Percentiles rank a stretch among this genome's conserved stretches.
Evolutionary conservation across 2,888 invertebrate genomes (phyloP).

Genomic region (Nysson spinosus): DNA sequence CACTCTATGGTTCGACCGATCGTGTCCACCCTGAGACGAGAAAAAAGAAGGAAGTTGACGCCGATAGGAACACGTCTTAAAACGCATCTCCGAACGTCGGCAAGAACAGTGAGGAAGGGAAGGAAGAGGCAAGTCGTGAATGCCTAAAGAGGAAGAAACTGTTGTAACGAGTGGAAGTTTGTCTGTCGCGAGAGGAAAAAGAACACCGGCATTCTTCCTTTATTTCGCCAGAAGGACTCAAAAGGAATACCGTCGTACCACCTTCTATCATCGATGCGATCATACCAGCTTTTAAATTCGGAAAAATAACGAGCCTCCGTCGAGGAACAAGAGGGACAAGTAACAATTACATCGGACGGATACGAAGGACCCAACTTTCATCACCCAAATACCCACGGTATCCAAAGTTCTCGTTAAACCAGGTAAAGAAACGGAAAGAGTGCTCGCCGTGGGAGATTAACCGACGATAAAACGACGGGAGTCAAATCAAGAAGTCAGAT

Average conservation of each 20-base stretch:
- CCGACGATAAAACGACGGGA: neutral
- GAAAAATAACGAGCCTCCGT: too few relatives aligned
- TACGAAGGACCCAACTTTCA: too few relatives aligned
- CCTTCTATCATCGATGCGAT: too few relatives aligned
- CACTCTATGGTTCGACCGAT: slow-evolving; percentile 3
- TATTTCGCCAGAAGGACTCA: neutral
- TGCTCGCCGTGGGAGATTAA: too few relatives aligned
- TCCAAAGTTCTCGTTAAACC: too few relatives aligned
- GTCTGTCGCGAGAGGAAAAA: slow-evolving; percentile 5
- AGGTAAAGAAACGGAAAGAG: too few relatives aligned
- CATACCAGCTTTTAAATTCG: too few relatives aligned
- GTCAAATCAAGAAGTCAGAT: slow-evolving; percentile 40
- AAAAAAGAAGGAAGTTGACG: slow-evolving; percentile 16
- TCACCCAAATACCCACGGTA: too few relatives aligned
- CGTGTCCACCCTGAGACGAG: neutral
- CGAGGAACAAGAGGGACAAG: too few relatives aligned
- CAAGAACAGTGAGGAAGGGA: neutral
- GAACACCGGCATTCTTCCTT: slow-evolving; percentile 16
- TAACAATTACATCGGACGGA: neutral
- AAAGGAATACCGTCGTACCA: too few relatives aligned
- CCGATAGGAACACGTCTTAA: slow-evolving; percentile 15
- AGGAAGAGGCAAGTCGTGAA: slow-evolving; percentile 20
- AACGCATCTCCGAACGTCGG: slow-evolving; percentile 20
- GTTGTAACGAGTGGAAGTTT: slow-evolving; percentile 30
- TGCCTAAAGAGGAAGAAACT: slow-evolving; percentile 33